Evolutionary conservation across 2,888 invertebrate genomes (phyloP).

Genomic region (Atherix ibis): DNA sequence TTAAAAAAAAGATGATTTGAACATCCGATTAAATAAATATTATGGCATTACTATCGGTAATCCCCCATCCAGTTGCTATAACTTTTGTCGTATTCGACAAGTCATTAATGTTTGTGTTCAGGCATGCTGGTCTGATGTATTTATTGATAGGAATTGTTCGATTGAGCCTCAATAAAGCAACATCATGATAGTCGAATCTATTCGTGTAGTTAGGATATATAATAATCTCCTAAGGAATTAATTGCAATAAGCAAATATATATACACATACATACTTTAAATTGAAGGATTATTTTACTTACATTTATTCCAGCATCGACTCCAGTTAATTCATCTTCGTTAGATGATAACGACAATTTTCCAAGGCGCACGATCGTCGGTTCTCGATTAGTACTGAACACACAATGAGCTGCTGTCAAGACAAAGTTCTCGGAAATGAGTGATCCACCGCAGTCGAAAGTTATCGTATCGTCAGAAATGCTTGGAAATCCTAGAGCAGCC

Average conservation of each 20-base stretch:
- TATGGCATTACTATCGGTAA: too few relatives aligned
- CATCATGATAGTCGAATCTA: conserved; percentile 13
- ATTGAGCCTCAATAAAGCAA: conserved; percentile 15
- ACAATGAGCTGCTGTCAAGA: conserved; percentile 13
- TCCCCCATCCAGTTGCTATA: conserved; percentile 17
- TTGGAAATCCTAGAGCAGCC: conserved; percentile 10
- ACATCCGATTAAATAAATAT: conserved; percentile 4
- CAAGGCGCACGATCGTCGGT: conserved; percentile 10
- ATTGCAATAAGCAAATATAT: too few relatives aligned
- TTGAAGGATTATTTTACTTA: too few relatives aligned
- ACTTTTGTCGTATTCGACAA: conserved; percentile 7
- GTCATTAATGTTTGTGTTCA: conserved; percentile 13
- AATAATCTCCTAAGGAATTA: conserved; percentile 8
- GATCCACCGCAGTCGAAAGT: conserved; percentile 10
- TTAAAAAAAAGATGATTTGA: conserved; percentile 3
- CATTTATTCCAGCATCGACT: conserved; percentile 7
- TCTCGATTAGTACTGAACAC: background rate
- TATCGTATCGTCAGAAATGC: background rate
- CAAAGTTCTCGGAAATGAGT: conserved; percentile 10
- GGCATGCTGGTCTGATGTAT: conserved; percentile 15
- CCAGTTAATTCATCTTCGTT: background rate
- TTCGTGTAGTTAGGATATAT: conserved; percentile 7
- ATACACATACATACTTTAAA: too few relatives aligned
- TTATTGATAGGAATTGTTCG: conserved; percentile 7
- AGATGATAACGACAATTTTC: conserved; percentile 7